Evolutionary conservation across 1,140 invertebrate species (phyloP).

Genomic region (Hyphantria cunea): DNA sequence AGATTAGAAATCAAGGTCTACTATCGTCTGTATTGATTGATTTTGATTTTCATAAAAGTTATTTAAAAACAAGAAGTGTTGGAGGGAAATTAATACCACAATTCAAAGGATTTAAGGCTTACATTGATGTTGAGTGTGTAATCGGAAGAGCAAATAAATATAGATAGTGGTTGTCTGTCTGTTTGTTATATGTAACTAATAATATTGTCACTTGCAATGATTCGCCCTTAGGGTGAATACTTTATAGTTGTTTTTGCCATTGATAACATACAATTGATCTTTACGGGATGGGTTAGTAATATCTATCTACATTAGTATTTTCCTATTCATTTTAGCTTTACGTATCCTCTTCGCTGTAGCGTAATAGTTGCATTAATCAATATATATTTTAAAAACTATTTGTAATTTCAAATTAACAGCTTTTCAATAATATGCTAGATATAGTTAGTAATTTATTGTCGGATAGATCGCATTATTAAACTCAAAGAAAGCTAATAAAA

Average conservation of each 20-base stretch:
- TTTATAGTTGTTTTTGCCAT: not conserved
- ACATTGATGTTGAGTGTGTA: constrained; percentile 70
- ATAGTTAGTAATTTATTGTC: no score
- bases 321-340: no score
- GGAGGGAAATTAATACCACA: constrained; percentile 80
- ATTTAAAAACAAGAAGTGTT: constrained; percentile 73
- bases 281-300: no score
- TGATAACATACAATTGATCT: constrained; percentile 4
- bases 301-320: no score
- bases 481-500: no score
- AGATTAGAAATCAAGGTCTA: constrained; percentile 25
- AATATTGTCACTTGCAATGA: constrained; percentile 53
- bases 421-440: no score
- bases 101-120: constrained; percentile 78
- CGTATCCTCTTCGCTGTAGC: no score
- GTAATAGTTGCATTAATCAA: no score
- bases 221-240: constrained; percentile 38
- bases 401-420: no score
- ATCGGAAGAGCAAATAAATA: constrained; percentile 71
- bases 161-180: constrained; percentile 59
- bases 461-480: no score
- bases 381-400: no score
- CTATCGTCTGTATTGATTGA: constrained; percentile 32
- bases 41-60: constrained; percentile 43
- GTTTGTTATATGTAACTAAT: constrained; percentile 48